A percentile compares a stretch with the other conserved stretches of the same genome.
phyloP scores from a whole-genome alignment of 2,797 vertebrate genomes.

The Lindbergichthys nudifrons region DNA sequence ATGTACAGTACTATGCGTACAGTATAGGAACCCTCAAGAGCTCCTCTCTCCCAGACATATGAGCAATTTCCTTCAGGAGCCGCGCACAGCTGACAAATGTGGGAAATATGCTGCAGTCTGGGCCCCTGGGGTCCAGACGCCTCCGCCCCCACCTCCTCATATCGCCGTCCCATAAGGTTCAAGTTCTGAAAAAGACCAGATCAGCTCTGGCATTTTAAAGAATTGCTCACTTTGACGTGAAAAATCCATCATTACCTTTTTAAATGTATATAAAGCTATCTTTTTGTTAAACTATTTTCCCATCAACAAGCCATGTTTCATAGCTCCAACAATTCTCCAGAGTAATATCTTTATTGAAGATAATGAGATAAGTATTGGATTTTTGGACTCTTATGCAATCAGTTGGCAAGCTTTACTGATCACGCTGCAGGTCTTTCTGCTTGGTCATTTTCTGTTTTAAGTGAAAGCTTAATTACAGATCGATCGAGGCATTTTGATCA shows the following conservation, averaged over 20 bases:
- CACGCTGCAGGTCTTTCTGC: not conserved
- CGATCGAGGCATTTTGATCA: not conserved
- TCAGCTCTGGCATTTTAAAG: slow-evolving; percentile 23
- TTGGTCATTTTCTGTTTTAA: not conserved
- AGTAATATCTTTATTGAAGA: not conserved
- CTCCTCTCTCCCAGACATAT: slow-evolving; percentile 67
- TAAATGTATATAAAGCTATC: not conserved
- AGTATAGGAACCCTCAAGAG: slow-evolving; percentile 44
- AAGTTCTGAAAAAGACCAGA: slow-evolving; percentile 20
- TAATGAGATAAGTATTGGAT: not conserved
- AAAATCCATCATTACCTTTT: not conserved
- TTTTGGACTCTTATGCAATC: slow-evolving; percentile 1
- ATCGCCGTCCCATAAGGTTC: slow-evolving; percentile 2
- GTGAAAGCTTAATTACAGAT: not conserved
- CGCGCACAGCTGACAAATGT: slow-evolving; percentile 75
- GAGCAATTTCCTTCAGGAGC: slow-evolving; percentile 71
- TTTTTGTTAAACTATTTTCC: not conserved
- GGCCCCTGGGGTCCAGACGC: slow-evolving; percentile 39
- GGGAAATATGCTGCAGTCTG: slow-evolving; percentile 78
- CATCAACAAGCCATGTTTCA: not conserved
- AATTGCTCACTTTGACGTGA: not conserved
- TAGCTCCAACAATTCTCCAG: not conserved
- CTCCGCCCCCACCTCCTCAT: slow-evolving; percentile 31
- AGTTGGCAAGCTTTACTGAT: not conserved
- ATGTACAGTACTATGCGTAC: slow-evolving; percentile 60